phyloP scores from a whole-genome alignment of 2,113 vertebrate genomes.

The Cyrtonyx montezumae region DNA sequence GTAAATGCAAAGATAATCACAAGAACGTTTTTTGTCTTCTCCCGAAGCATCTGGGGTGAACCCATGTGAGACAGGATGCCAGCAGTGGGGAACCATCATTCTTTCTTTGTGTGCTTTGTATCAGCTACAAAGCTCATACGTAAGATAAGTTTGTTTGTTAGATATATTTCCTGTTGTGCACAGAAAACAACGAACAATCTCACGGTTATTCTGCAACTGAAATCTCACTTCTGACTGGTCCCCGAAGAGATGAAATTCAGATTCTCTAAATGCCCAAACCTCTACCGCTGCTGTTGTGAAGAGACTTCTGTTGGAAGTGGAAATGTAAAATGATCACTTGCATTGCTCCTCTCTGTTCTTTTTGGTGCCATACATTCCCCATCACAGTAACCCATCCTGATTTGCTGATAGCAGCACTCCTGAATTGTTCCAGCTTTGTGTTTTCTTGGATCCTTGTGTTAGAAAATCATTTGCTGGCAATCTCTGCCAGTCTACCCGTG shows the following conservation, averaged over 20 bases:
- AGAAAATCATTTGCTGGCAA: background rate
- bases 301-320: background rate
- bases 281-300: background rate
- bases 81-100: background rate
- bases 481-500: conserved; percentile 9
- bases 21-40: background rate
- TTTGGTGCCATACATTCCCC: background rate
- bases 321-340: background rate
- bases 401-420: background rate
- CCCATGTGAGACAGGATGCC: background rate
- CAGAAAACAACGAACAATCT: background rate
- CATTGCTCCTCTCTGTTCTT: background rate
- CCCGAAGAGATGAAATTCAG: background rate
- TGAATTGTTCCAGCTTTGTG: background rate
- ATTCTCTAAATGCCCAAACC: background rate
- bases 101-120: background rate
- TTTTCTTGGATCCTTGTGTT: conserved; percentile 31
- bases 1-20: background rate
- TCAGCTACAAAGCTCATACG: too few species aligned
- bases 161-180: background rate
- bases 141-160: too few species aligned
- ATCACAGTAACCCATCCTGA: background rate
- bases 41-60: background rate
- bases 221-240: background rate
- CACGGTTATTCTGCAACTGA: background rate